Base-by-base conservation (phyloP, 2,797 vertebrate species). In the Discoglossus pictus region DNA sequence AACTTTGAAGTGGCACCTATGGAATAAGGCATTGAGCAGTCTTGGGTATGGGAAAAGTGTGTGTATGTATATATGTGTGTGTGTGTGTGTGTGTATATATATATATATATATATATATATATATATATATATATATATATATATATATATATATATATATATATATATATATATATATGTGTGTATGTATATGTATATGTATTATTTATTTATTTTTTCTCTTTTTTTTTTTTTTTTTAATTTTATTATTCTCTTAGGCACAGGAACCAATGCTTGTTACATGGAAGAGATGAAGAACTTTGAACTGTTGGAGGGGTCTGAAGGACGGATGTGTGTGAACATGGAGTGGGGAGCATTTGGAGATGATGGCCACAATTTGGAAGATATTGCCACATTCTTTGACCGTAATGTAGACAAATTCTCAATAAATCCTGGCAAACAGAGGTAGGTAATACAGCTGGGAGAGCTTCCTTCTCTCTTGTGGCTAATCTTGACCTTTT, bases 281-380 rank as follows among this genome's bases (percentile, higher is more conserved):
- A 91, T 91, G 89, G 90, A 91, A 16, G 88, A 91, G 64, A 82
- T 83, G 73, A 47, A 0, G 55, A 89, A 91, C 0, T 79, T 91
- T 65, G 78, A 75, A 2, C 35, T 73, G 0, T 65, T 84, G 59
- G 64, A 81, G 0, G 87, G 85, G 1, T 48, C 82, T 0, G 23
- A 75, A 0, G 88, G 88, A 35, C 74, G 20, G 34, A 91, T 91
- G 88, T 91, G 89, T 73, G 79, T 91, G 73, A 91, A 91, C 73
- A 89, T 82, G 85, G 90, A 91, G 52, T 90, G 88, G 87, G 90
- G 88, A 0, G 87, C 87, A 36, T 91, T 91, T 1, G 90, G 90
- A 23, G 87, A 91, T 2, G 82, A 88, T 0, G 87, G 84, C 44
- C 82, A 79, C 17, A n/a, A n/a, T n/a, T 68, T 90, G 44, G 67